phyloP scores from a whole-genome alignment of 2,888 invertebrate genomes.

The Cantharis rufa region DNA sequence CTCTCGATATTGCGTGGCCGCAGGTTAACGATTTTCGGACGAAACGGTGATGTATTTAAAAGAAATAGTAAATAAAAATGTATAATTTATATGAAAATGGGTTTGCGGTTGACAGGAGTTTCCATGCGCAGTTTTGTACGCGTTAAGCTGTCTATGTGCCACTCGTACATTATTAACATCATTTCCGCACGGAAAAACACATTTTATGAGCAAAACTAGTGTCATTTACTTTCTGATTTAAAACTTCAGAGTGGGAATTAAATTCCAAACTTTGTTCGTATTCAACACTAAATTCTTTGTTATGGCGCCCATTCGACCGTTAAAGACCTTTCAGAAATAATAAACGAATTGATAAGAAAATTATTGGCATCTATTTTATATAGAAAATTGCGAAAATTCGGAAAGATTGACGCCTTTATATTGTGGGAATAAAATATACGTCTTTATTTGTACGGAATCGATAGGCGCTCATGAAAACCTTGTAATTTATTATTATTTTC shows the following conservation, averaged over 20 bases:
- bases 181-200: conserved; percentile 36
- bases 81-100: conserved; percentile 48
- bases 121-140: conserved; percentile 47
- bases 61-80: conserved; percentile 39
- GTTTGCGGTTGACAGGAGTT: conserved; percentile 43
- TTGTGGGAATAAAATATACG: neutral
- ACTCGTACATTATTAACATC: conserved; percentile 33
- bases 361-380: conserved; percentile 5
- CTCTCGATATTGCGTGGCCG: neutral
- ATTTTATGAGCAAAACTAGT: conserved; percentile 28
- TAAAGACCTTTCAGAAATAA: conserved; percentile 22
- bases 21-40: neutral
- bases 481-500: neutral
- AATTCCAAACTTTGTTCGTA: conserved; percentile 4
- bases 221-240: conserved; percentile 22
- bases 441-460: neutral
- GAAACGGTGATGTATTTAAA: conserved; percentile 8
- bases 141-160: conserved; percentile 37
- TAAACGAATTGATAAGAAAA: conserved; percentile 22
- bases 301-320: conserved; percentile 7
- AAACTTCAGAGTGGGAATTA: conserved; percentile 14
- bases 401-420: conserved; percentile 1
- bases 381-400: neutral
- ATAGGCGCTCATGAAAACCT: neutral
- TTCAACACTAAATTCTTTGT: conserved; percentile 17